These are phyloP conservation scores for Muricea muricata DNA, from an alignment of 92 coral and sea anemone species.

Conservation along the genomic window DNA sequence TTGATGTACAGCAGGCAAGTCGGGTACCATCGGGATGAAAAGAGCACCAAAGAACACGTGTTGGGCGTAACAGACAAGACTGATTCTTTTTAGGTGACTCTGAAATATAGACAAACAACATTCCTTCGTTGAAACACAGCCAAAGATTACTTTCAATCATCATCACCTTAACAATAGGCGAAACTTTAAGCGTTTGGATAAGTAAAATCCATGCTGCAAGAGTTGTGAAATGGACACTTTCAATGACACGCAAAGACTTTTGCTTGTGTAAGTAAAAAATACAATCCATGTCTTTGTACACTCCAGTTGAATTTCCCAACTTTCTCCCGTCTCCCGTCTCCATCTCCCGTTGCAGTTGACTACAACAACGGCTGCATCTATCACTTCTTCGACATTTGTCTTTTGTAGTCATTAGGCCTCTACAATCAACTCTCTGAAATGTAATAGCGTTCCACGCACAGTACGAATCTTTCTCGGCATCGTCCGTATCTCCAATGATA, in stretches of 20 bases:
- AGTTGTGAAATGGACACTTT: neutral
- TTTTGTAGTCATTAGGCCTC: no score
- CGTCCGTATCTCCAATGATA: neutral
- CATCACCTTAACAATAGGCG: no score
- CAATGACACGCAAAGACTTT: neutral
- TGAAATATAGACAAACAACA: neutral
- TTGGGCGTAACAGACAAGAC: neutral
- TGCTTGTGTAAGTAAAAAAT: neutral
- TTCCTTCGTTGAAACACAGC: neutral
- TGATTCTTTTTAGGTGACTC: neutral
- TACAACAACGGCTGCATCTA: neutral
- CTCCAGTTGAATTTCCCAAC: neutral
- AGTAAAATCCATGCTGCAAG: neutral
- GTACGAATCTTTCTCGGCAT: neutral
- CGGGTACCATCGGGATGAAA: slow-evolving; percentile 4
- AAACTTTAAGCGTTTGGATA: neutral
- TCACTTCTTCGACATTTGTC: no score
- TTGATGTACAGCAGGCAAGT: neutral
- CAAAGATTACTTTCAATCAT: neutral
- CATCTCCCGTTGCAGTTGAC: neutral
- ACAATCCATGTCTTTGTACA: neutral
- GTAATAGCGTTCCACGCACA: slow-evolving; percentile 1
- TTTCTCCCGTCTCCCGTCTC: no score
- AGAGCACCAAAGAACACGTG: neutral
- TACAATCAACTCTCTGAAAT: neutral